phyloP scores from a whole-genome alignment of 2,888 invertebrate genomes.

The Eristalis arbustorum region DNA sequence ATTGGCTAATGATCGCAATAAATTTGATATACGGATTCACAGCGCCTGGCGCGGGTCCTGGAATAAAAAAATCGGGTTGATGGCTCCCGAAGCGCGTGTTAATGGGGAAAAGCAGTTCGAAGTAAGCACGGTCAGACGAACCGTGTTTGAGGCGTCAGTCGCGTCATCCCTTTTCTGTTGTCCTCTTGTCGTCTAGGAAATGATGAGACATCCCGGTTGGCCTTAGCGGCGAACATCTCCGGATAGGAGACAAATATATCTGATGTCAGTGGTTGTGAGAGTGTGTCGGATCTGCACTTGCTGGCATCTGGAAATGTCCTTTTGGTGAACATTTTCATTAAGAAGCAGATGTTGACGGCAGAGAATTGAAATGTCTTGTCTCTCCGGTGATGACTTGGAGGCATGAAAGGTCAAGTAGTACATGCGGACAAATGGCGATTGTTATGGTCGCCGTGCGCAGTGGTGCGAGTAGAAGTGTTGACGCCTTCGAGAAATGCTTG shows the following conservation, averaged over 20 bases:
- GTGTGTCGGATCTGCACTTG: conserved; percentile 2
- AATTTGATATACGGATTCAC: not conserved
- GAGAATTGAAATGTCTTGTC: conserved; percentile 8
- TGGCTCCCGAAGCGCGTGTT: no score
- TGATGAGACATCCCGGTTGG: not conserved
- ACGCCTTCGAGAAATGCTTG: conserved; percentile 1
- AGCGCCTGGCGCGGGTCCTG: not conserved
- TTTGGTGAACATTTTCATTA: conserved; percentile 22
- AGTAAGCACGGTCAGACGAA: not conserved
- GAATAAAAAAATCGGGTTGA: not conserved
- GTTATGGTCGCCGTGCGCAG: not conserved
- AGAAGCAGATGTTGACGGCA: conserved; percentile 19
- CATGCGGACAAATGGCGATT: conserved; percentile 39
- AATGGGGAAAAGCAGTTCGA: not conserved
- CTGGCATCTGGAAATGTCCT: not conserved
- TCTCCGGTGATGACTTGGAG: conserved; percentile 5
- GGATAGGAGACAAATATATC: conserved; percentile 31
- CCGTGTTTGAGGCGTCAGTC: not conserved
- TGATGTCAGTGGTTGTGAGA: conserved; percentile 5
- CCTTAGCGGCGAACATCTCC: conserved; percentile 9
- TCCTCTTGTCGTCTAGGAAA: conserved; percentile 12
- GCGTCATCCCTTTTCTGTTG: conserved; percentile 1
- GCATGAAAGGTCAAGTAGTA: conserved; percentile 40
- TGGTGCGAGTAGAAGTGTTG: conserved; percentile 20
- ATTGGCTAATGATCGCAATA: conserved; percentile 32